These are phyloP conservation scores for Ormyrus thymus DNA, from an alignment of 2,888 invertebrate species.

Conservation along the genomic window DNA sequence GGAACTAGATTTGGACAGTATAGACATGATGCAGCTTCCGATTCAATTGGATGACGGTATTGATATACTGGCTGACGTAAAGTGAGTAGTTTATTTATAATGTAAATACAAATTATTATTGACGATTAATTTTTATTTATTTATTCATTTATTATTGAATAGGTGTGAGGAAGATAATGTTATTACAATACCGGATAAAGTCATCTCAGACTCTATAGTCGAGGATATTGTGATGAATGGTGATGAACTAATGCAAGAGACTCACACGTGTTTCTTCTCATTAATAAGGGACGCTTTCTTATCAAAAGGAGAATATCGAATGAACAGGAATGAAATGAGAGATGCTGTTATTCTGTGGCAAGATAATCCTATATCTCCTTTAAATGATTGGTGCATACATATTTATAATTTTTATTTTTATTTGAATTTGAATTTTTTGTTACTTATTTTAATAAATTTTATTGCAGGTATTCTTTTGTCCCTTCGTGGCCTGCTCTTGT, in stretches of 20 bases:
- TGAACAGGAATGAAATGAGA: slow-evolving; percentile 85
- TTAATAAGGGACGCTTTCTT: slow-evolving; percentile 91
- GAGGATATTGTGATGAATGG: slow-evolving; percentile 68
- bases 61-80: slow-evolving; percentile 77
- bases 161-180: slow-evolving; percentile 69
- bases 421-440: slow-evolving; percentile 4
- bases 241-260: slow-evolving; percentile 82
- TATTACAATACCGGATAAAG: slow-evolving; percentile 69
- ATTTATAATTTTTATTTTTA: neutral
- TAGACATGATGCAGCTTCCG: slow-evolving; percentile 87
- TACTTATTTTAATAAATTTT: neutral
- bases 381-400: slow-evolving; percentile 85
- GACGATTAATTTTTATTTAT: neutral
- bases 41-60: slow-evolving; percentile 83
- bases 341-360: slow-evolving; percentile 85
- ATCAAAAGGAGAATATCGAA: slow-evolving; percentile 88
- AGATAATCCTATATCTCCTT: slow-evolving; percentile 86
- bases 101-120: neutral
- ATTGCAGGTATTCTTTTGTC: slow-evolving; percentile 67
- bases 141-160: neutral
- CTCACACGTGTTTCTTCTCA: slow-evolving; percentile 90
- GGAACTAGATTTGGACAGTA: slow-evolving; percentile 77
- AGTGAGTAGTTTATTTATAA: slow-evolving; percentile 64
- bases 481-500: slow-evolving; percentile 71
- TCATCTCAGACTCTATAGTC: slow-evolving; percentile 61